Base-by-base conservation (phyloP, 2,888 invertebrate genomes). In the Meiosimyza decipiens region DNA sequence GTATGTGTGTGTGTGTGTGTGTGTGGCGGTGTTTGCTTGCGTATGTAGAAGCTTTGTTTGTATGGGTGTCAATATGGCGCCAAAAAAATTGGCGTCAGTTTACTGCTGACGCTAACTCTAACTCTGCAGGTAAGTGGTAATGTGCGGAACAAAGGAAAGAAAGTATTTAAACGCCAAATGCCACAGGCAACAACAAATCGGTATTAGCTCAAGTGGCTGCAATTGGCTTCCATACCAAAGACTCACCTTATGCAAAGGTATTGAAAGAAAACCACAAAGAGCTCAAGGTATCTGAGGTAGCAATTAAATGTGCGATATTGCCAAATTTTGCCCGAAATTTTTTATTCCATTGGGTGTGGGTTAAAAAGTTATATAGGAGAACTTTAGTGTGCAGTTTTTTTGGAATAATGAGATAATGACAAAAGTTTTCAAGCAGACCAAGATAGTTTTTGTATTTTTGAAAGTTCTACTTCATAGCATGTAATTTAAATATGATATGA, bases 181-280 rank as follows among this genome's bases (percentile, higher is more conserved):
- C 40, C 40, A 40, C 6, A 40, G 40, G 40, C 40, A 40, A 40
- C 40, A 51, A 50, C n/a, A 63, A 47, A 16, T n/a, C n/a, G 12
- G n/a, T 28, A 64, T 64, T 64, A 64, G 50, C 64, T 64, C 64
- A 64, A 64, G 64, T 64, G 64, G 64, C 64, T 51, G 51, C 64
- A 51, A 64, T 51, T 64, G 50, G 51, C 64, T 51, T 18, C 50
- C 51, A 9, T 40, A 40, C 9, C 9, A 40, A 40, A 1, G 40
- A 40, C 9, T 40, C 40, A 40, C 40, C 40, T 40, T 40, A 40
- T 40, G 64, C 64, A n/a, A 15, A 5, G 6, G 22, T 55, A 11
- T 18, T 11, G 28, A 57, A 12, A 57, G 18, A 28, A 57, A 18
- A 5, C 22, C 22, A 18, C 28, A 57, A 28, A 28, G 13, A 57